phyloP scores from a whole-genome alignment of 2,113 vertebrate species.

The Chitala chitala region DNA sequence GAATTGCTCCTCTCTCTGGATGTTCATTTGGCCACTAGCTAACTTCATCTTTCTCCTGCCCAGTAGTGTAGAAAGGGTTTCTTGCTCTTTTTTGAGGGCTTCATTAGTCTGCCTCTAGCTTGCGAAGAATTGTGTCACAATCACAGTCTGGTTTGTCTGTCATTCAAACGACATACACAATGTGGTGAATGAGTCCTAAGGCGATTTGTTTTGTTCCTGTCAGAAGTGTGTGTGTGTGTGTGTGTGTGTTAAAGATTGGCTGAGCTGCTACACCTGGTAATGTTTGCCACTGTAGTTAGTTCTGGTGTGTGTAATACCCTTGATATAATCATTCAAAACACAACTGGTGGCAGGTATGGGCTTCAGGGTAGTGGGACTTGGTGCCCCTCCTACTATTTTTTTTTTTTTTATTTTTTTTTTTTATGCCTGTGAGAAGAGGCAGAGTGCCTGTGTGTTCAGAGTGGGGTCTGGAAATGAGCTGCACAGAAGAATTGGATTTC shows the following conservation, averaged over 20 bases:
- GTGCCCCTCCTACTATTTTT: neutral
- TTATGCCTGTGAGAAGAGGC: neutral
- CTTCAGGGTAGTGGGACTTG: neutral
- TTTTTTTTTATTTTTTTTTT: neutral
- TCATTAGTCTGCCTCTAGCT: neutral
- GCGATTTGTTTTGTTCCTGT: no score
- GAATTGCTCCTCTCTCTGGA: neutral
- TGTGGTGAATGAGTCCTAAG: neutral
- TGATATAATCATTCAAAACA: conserved; percentile 32
- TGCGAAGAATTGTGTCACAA: neutral
- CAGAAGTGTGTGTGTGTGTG: conserved; percentile 19
- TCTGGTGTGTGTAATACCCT: no score
- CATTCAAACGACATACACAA: neutral
- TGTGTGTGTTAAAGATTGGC: conserved; percentile 22
- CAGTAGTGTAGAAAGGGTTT: neutral
- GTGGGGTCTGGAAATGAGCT: no score
- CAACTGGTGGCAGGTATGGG: conserved; percentile 9
- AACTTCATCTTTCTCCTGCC: neutral
- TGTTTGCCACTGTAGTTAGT: no score
- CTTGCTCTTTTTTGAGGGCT: neutral
- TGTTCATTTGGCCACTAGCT: neutral
- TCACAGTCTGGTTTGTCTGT: neutral
- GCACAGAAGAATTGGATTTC: no score
- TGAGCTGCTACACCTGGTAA: no score
- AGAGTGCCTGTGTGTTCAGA: neutral